These are phyloP conservation scores for Macrobrachium rosenbergii DNA, from an alignment of 1,140 invertebrate species.

Conservation along the genomic window DNA sequence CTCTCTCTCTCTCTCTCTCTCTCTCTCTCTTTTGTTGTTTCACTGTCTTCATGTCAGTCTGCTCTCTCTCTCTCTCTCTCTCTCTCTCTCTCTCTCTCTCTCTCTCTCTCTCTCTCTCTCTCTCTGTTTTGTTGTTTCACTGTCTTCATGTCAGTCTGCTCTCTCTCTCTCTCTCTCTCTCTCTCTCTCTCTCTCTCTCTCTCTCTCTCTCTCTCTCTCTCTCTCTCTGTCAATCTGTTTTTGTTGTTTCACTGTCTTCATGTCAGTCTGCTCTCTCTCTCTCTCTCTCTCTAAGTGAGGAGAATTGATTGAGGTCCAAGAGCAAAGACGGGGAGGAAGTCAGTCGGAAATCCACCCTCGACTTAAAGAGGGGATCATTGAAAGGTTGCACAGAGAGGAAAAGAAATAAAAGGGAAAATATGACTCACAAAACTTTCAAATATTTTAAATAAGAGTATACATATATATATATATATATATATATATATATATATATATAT, in stretches of 20 bases:
- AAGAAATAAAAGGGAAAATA: too few relatives aligned
- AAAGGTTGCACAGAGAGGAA: too few relatives aligned
- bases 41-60: neutral
- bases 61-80: neutral
- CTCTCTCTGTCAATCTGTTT: neutral
- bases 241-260: neutral
- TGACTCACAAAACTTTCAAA: neutral
- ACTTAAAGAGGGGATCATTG: too few relatives aligned
- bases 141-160: neutral
- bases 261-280: neutral
- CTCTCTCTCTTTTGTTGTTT: neutral
- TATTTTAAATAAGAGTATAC: neutral
- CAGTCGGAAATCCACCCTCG: too few relatives aligned
- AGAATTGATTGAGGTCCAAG: too few relatives aligned
- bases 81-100: neutral
- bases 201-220: slow-evolving; percentile 11
- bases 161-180: slow-evolving; percentile 4
- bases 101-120: slow-evolving; percentile 12
- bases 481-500: slow-evolving; percentile 16
- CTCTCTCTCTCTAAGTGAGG: too few relatives aligned
- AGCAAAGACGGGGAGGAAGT: too few relatives aligned
- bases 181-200: slow-evolving; percentile 11
- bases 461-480: slow-evolving; percentile 8
- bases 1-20: neutral
- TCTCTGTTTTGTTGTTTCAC: neutral